Evolutionary conservation across 2,797 vertebrate species (phyloP), one percentile per base, ranked within the genome.

Genomic region (Pangasius krempfi): DNA sequence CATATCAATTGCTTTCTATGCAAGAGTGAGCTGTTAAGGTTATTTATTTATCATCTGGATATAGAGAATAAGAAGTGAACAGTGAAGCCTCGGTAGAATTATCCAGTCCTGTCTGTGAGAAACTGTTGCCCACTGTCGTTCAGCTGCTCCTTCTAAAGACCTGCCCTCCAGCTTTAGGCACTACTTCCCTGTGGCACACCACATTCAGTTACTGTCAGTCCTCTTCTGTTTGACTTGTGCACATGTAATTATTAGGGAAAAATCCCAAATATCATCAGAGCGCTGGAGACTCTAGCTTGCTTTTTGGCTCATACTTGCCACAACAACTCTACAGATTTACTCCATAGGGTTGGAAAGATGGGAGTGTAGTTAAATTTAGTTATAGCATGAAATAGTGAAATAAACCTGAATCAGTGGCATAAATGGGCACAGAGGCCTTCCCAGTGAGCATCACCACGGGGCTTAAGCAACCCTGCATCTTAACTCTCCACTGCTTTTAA

Each of bases 11-110:
- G 87, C 78, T 86, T 88, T 87, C 16, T 54, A 16, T 58, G 78
- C 6, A 86, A 87, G 73, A 81, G 80, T 64, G 70, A 86, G 89
- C 58, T 95, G 92, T 95, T 94, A 92, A 95, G 93, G 93, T 95
- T 96, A 95, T 96, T 96, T 96, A 95, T 54, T 54, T 54, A 95
- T 95, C 94, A 95, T 95, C 94, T 93, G 90, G 85, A 93, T 92
- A 94, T 95, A 91, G 93, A 94, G 94, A 94, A 92, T 93, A 93
- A 95, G 93, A 92, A 94, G 93, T 85, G n/a, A 86, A 91, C 88
- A 89, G 91, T 91, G 91, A 90, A 93, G 90, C 88, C 93, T 93
- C 91, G 58, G 90, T 83, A 93, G 94, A 95, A 94, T 94, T 90
- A 54, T 20, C 6, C 27, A 79, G n/a, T 54, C 7, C 7, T 79